Percentiles rank a stretch among this genome's conserved stretches.
Conservation (phyloP, 1,140 invertebrate genomes). For the Cydia pomonella region DNA sequence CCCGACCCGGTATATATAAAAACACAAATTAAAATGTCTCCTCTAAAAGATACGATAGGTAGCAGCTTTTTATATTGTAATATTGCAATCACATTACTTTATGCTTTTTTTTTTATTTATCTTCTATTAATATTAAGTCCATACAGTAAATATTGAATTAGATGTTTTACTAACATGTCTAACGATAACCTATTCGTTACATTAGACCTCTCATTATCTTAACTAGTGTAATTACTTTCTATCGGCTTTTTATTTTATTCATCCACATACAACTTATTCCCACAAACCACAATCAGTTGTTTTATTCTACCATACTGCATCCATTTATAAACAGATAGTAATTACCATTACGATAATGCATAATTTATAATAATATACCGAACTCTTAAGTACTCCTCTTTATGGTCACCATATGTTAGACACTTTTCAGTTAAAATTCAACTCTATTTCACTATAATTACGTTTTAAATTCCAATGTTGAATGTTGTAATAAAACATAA, state of each 20-base stretch:
- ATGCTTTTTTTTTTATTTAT: too few species aligned
- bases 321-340: constrained; percentile 38
- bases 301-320: constrained; percentile 12
- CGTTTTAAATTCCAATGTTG: neutral
- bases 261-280: neutral
- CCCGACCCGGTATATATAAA: too few species aligned
- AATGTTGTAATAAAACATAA: constrained; percentile 10
- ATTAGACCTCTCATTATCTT: neutral
- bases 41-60: too few species aligned
- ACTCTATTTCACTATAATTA: neutral
- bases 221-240: neutral
- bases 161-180: too few species aligned
- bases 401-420: constrained; percentile 47
- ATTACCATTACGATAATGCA: constrained; percentile 57
- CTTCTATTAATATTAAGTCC: too few species aligned
- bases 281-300: neutral
- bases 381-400: constrained; percentile 43
- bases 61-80: too few species aligned
- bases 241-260: neutral
- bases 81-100: too few species aligned
- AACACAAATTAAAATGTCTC: too few species aligned
- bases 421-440: neutral
- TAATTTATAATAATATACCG: constrained; percentile 46
- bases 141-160: too few species aligned
- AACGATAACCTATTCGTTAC: too few species aligned